Percentiles rank a stretch among this genome's conserved stretches.
Evolutionary conservation across 2,113 vertebrate species (phyloP).

Genomic region (Puffinus mauretanicus): DNA sequence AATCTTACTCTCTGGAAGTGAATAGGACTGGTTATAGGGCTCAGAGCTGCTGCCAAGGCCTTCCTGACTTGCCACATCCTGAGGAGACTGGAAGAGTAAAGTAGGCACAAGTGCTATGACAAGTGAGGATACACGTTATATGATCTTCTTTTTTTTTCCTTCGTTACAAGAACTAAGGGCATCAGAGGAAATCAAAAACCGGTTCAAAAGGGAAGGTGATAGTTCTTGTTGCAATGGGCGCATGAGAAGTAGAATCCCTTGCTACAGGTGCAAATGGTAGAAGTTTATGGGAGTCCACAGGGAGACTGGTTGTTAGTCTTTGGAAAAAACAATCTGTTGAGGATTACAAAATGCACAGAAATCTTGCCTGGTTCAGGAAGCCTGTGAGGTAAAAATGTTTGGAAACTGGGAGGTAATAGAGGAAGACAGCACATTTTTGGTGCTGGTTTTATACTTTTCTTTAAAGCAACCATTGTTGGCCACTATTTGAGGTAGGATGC

Average conservation of each 20-base stretch:
- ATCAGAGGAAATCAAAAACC: not conserved
- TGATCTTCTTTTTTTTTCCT: not conserved
- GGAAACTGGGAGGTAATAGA: not conserved
- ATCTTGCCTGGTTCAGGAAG: not conserved
- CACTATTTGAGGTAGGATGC: not conserved
- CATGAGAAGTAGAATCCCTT: not conserved
- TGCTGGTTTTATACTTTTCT: not conserved
- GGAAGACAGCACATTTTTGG: not conserved
- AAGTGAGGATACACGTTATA: accelerated
- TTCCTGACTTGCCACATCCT: not conserved
- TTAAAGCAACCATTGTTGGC: not conserved
- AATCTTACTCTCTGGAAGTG: not conserved
- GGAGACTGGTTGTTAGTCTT: not conserved
- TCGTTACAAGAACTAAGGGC: not conserved
- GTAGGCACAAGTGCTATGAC: not conserved
- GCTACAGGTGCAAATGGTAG: not conserved
- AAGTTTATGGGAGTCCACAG: not conserved
- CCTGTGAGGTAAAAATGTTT: not conserved
- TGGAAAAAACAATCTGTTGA: not conserved
- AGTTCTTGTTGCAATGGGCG: not conserved
- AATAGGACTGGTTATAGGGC: not conserved
- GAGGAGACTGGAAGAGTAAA: not conserved
- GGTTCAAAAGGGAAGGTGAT: not conserved
- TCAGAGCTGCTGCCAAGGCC: not conserved
- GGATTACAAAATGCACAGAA: not conserved